These are phyloP conservation scores for Luehdorfia chinensis DNA, from an alignment of 1,140 invertebrate genomes.

Conservation along the genomic window DNA sequence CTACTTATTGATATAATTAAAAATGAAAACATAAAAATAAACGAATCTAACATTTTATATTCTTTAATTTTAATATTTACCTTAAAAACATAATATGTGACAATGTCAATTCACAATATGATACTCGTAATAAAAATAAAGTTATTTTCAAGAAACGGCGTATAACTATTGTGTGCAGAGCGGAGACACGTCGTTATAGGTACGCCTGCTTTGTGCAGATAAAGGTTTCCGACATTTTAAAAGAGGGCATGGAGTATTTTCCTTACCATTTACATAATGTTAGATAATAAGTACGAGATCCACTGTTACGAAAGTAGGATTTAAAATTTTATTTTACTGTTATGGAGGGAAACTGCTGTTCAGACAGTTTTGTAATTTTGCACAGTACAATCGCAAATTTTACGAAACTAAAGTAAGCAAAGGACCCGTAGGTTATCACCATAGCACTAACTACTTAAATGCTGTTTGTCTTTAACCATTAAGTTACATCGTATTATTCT, in stretches of 20 bases:
- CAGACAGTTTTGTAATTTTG: not conserved
- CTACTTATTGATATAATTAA: too few relatives aligned
- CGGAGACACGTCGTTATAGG: constrained; percentile 7
- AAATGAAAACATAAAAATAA: too few relatives aligned
- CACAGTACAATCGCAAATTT: too few relatives aligned
- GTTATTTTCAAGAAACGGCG: not conserved
- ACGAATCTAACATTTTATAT: too few relatives aligned
- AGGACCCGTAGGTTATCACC: too few relatives aligned
- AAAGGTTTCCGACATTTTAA: constrained; percentile 10
- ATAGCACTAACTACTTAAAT: too few relatives aligned
- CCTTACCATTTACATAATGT: constrained; percentile 3
- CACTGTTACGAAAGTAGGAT: not conserved
- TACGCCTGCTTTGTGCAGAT: constrained; percentile 7
- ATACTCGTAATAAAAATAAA: not conserved
- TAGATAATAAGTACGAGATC: constrained; percentile 2
- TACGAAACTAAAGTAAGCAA: too few relatives aligned
- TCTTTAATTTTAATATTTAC: too few relatives aligned
- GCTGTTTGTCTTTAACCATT: too few relatives aligned
- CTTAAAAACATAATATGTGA: not conserved
- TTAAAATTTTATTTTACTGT: constrained; percentile 1
- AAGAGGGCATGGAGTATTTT: not conserved
- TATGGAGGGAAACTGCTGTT: not conserved
- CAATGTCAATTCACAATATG: not conserved
- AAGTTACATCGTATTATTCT: too few relatives aligned
- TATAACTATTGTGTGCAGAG: not conserved